Conservation (phyloP, 1,140 invertebrate species). For the Ips typographus region DNA sequence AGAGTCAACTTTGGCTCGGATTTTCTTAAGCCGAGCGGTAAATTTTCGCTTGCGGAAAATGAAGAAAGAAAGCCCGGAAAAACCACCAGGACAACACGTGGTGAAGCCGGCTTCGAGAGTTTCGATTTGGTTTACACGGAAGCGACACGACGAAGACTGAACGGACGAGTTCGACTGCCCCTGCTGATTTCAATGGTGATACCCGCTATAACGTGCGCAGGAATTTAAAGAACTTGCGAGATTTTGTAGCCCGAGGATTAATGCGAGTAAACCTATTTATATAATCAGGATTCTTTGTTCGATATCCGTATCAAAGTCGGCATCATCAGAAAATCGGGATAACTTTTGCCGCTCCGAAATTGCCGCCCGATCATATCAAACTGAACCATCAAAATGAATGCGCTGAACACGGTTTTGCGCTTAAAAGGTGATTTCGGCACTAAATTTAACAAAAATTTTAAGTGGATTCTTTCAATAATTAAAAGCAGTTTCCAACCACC, state of each 20-base stretch:
- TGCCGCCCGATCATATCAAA: neutral
- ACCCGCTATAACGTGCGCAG: conserved; percentile 17
- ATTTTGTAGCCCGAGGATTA: conserved; percentile 24
- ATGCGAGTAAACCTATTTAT: conserved; percentile 27
- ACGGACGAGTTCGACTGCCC: conserved; percentile 14
- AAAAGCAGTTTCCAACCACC: too few relatives aligned
- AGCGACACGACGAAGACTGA: conserved; percentile 12
- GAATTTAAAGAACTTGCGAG: conserved; percentile 24
- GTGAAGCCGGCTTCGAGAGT: conserved; percentile 9
- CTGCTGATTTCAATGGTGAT: conserved; percentile 20
- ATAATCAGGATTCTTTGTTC: conserved; percentile 11
- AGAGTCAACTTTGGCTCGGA: too few relatives aligned
- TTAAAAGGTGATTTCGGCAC: too few relatives aligned
- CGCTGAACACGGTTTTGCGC: too few relatives aligned
- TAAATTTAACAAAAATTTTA: too few relatives aligned
- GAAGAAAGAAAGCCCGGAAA: neutral
- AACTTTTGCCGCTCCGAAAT: neutral
- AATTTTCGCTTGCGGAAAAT: too few relatives aligned
- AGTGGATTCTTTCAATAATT: too few relatives aligned
- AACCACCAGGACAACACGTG: conserved; percentile 10
- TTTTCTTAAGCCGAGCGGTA: too few relatives aligned
- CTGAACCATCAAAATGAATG: neutral
- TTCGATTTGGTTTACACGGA: conserved; percentile 16
- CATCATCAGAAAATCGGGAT: neutral
- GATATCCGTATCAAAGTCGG: neutral